These are phyloP conservation scores for Netelia inedita DNA, from an alignment of 2,888 invertebrate genomes.

Conservation along the genomic window DNA sequence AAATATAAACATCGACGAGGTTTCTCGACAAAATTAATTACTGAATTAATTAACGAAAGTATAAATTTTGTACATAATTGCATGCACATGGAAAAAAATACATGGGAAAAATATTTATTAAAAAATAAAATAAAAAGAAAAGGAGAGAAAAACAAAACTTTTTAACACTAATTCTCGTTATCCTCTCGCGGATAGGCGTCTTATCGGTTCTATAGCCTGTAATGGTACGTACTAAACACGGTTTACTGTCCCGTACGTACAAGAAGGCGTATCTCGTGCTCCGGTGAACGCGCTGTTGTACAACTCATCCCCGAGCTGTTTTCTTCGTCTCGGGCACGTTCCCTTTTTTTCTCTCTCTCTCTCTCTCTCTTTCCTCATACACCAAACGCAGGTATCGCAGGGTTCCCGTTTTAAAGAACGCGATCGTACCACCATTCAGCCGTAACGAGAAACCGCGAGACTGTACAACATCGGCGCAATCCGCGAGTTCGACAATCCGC, in stretches of 20 bases:
- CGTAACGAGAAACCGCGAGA: conserved; percentile 60
- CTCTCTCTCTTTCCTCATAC: background rate
- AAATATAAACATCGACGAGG: background rate
- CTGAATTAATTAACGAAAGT: no score
- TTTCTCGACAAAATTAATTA: background rate
- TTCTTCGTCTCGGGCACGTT: conserved; percentile 1
- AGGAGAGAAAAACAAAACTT: background rate
- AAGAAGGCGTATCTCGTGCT: conserved; percentile 22
- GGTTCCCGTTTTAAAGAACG: conserved; percentile 51
- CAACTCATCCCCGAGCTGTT: background rate
- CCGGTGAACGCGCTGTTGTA: conserved; percentile 14
- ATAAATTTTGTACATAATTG: no score
- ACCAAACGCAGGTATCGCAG: conserved; percentile 28
- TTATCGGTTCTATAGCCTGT: conserved; percentile 26
- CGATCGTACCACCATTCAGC: conserved; percentile 48
- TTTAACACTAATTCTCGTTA: background rate
- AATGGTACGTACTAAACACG: conserved; percentile 35
- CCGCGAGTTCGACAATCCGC: conserved; percentile 10
- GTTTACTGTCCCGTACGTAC: conserved; percentile 28
- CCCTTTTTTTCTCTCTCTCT: background rate
- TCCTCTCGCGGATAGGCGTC: conserved; percentile 1
- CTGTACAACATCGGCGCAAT: conserved; percentile 16
- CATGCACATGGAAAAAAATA: no score
- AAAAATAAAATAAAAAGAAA: background rate
- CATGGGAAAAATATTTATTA: no score